These are phyloP conservation scores for Macquaria australasica DNA, from an alignment of 2,113 vertebrate genomes.

Conservation along the genomic window DNA sequence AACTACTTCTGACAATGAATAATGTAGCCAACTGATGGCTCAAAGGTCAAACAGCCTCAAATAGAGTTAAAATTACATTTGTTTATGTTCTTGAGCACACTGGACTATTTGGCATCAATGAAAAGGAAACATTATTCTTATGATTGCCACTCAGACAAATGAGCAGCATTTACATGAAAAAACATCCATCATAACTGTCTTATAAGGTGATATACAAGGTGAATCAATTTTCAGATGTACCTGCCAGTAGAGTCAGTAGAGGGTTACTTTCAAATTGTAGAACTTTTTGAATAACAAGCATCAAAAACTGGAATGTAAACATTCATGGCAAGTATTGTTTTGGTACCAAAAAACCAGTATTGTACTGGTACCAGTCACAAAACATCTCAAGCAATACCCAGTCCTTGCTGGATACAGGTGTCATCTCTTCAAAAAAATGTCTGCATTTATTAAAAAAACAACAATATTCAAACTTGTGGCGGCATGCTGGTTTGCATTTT, in stretches of 20 bases:
- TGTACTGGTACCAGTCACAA: not conserved
- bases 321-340: not conserved
- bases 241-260: not conserved
- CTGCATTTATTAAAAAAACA: not conserved
- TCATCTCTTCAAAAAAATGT: not conserved
- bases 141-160: not conserved
- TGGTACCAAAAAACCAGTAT: not conserved
- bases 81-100: constrained; percentile 9
- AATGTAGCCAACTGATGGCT: constrained; percentile 43
- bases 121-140: constrained; percentile 14
- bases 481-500: not conserved
- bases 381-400: not conserved
- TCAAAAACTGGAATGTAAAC: not conserved
- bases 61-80: constrained; percentile 32
- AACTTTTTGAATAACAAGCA: not conserved
- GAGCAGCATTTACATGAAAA: not conserved
- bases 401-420: not conserved
- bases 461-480: not conserved
- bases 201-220: not conserved
- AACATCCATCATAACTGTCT: not conserved
- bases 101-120: not conserved
- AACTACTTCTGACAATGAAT: constrained; percentile 57
- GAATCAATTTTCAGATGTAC: not conserved
- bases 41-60: constrained; percentile 35
- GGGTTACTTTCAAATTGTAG: not conserved